Evolutionary conservation across 2,888 invertebrate species (phyloP), one percentile per base, ranked within the genome.

Genomic region (Chalcosyrphus nemorum): DNA sequence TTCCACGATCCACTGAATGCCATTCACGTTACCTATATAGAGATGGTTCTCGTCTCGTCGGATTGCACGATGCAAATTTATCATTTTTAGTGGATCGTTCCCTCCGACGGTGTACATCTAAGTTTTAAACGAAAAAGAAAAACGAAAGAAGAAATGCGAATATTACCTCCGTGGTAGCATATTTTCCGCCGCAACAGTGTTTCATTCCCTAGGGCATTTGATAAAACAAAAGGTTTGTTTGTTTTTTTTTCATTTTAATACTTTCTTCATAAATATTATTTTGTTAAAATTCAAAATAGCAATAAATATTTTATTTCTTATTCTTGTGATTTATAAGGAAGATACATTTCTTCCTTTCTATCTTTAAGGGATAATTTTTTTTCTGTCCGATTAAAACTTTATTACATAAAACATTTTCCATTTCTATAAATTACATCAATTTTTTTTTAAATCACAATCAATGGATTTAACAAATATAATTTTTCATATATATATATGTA

Each of bases 391-490:
- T 59, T 57, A 45, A 52, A 70, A 57, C 47, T 78, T 17, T 27
- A 54, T 50, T 59, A 78, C 47, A 66, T 68, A 52, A 65, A 68
- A 68, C 59, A 6, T n/a, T n/a, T 19, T 57, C 15, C n/a, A 59
- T 61, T 56, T 71, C 59, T 63, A 70, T 70, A 70, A 76, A 76
- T 81, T 57, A 81, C 74, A 66, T 45, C 59, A 59, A 59, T 77
- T 59, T 52, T 77, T 59, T 52, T 41, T 71, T 54, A 76, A 84
- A 84, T 84, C 82, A 84, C 82, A 84, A 74, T 84, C 29, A 82
- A 66, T 78, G 61, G 66, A 78, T 78, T 78, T 50, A 82, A 78
- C 68, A 74, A 61, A 68, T 74, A 74, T 45, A 76, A 43, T 52
- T 76, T 45, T 27, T n/a, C n/a, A n/a, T n/a, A n/a, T n/a, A n/a